A percentile compares a stretch with the other conserved stretches of the same genome.
phyloP scores from a whole-genome alignment of 2,888 invertebrate species.

The Taenaris catops region DNA sequence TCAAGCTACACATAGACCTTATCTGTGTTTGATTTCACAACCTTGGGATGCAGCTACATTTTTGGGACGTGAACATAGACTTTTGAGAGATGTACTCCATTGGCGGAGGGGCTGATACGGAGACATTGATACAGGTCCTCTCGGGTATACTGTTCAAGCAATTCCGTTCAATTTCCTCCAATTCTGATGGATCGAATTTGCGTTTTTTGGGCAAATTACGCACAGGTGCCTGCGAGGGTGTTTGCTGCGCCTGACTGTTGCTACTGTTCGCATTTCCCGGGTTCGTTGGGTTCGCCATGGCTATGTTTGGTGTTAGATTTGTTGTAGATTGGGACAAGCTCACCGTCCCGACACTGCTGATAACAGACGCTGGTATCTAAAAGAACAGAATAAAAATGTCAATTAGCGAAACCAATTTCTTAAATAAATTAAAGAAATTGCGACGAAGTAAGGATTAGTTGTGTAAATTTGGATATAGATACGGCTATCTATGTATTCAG shows the following conservation, averaged over 20 bases:
- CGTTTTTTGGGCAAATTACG: constrained; percentile 96
- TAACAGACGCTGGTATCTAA: constrained; percentile 79
- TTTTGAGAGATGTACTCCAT: constrained; percentile 57
- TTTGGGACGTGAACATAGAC: no score
- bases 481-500: no score
- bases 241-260: constrained; percentile 48
- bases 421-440: no score
- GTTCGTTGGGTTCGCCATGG: constrained; percentile 70
- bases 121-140: constrained; percentile 27
- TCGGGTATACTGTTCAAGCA: constrained; percentile 59
- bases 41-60: no score
- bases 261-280: constrained; percentile 55
- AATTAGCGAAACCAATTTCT: no score
- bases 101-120: constrained; percentile 40
- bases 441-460: no score
- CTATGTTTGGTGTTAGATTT: constrained; percentile 55
- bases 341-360: constrained; percentile 79
- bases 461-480: no score
- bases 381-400: constrained; percentile 23
- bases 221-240: constrained; percentile 78
- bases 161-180: constrained; percentile 83
- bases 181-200: constrained; percentile 89
- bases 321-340: constrained; percentile 68
- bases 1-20: no score
- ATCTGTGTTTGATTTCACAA: no score